phyloP scores from a whole-genome alignment of 2,888 invertebrate genomes.

The Axea sp. region DNA sequence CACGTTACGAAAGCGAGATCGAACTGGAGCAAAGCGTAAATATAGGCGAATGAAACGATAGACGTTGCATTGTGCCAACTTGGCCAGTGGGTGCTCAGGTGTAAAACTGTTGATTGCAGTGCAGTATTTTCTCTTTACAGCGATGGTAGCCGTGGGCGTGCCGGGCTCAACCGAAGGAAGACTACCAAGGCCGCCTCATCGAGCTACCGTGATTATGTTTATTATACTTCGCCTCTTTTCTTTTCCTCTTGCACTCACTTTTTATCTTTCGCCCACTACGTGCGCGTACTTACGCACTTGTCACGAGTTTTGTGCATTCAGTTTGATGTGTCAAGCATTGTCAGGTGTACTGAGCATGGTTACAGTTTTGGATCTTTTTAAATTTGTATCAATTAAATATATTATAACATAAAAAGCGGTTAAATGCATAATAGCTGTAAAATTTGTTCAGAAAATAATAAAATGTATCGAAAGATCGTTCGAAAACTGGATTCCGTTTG shows the following conservation, averaged over 20 bases:
- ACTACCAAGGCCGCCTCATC: conserved; percentile 76
- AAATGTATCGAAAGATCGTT: conserved; percentile 31
- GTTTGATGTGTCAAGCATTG: too few relatives aligned
- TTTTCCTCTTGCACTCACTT: conserved; percentile 63
- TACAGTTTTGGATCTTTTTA: too few relatives aligned
- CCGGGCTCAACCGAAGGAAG: conserved; percentile 76
- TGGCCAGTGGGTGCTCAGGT: conserved; percentile 71
- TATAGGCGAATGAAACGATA: conserved; percentile 39
- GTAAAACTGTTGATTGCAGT: conserved; percentile 78
- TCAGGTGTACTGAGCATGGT: too few relatives aligned
- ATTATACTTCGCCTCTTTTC: conserved; percentile 71
- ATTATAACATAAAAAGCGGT: too few relatives aligned
- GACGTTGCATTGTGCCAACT: conserved; percentile 54
- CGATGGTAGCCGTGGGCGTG: conserved; percentile 77
- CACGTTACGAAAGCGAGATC: conserved; percentile 60
- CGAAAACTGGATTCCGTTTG: conserved; percentile 29
- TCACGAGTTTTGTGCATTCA: neutral
- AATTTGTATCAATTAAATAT: too few relatives aligned
- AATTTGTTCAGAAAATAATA: too few relatives aligned
- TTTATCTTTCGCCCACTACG: conserved; percentile 37
- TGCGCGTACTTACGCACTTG: conserved; percentile 62
- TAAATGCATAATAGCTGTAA: too few relatives aligned
- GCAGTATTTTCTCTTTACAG: conserved; percentile 74
- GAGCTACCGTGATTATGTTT: conserved; percentile 70
- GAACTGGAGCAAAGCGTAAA: conserved; percentile 45